Evolutionary conservation across 2,888 invertebrate genomes (phyloP).

Genomic region (Stegophylla sp.): DNA sequence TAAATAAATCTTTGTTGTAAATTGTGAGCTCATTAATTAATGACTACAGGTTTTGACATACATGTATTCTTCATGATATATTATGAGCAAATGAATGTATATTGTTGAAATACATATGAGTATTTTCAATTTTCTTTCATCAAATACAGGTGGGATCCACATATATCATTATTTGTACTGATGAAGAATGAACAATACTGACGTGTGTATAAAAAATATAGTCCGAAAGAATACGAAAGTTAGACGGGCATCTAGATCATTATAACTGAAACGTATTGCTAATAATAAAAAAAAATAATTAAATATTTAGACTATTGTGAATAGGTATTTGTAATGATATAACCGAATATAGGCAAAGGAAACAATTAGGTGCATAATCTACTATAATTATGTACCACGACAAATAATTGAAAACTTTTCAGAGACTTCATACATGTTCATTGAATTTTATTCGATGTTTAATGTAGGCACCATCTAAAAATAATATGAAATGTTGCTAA

Average conservation of each 20-base stretch:
- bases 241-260: conserved; percentile 15
- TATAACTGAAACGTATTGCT: neutral
- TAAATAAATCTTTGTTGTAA: neutral
- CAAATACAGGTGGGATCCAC: neutral
- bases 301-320: neutral
- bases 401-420: too few relatives aligned
- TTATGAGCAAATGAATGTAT: neutral
- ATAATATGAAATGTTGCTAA: neutral
- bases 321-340: neutral
- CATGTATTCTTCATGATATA: neutral
- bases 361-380: neutral
- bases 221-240: neutral
- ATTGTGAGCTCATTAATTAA: neutral
- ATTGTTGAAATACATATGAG: neutral
- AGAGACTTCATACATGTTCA: too few relatives aligned
- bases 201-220: neutral
- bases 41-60: conserved; percentile 3
- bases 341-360: neutral
- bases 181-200: conserved; percentile 24
- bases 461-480: too few relatives aligned
- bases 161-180: neutral
- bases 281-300: conserved; percentile 12
- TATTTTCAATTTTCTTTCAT: conserved; percentile 19
- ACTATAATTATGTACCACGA: too few relatives aligned
- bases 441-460: too few relatives aligned